Percentiles rank a stretch among this genome's conserved stretches.
Evolutionary conservation across 1,140 invertebrate genomes (phyloP).

Genomic region (Ostrea edulis): DNA sequence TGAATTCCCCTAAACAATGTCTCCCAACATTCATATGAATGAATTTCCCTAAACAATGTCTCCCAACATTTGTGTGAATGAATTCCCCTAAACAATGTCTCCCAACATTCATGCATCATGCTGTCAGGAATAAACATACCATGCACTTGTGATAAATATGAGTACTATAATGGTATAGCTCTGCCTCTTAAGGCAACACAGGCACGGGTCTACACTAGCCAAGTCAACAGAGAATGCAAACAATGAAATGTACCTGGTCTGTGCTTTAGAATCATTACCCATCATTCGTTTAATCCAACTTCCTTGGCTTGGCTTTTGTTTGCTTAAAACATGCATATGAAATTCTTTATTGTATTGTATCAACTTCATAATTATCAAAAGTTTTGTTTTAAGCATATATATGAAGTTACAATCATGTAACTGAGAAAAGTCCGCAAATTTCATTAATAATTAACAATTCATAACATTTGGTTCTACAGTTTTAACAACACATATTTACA

Average conservation of each 20-base stretch:
- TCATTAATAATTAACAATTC: too few relatives aligned
- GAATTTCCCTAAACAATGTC: too few relatives aligned
- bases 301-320: slow-evolving; percentile 20
- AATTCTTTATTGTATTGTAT: neutral
- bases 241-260: neutral
- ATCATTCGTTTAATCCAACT: slow-evolving; percentile 34
- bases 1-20: too few relatives aligned
- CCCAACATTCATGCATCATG: neutral
- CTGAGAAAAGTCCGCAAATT: too few relatives aligned
- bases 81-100: neutral
- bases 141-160: slow-evolving; percentile 4
- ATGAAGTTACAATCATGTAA: too few relatives aligned
- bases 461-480: too few relatives aligned
- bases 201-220: slow-evolving; percentile 5
- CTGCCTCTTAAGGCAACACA: neutral
- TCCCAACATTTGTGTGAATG: neutral
- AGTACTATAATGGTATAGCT: neutral
- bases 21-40: neutral
- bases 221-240: slow-evolving; percentile 19
- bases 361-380: too few relatives aligned
- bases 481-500: too few relatives aligned
- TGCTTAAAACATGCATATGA: slow-evolving; percentile 25
- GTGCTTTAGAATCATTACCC: slow-evolving; percentile 5
- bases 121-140: neutral
- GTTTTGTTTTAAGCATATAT: too few relatives aligned